Evolutionary conservation across 2,797 vertebrate species (phyloP), one percentile per base, ranked within the genome.

Genomic region (Acipenser transmontanus): DNA sequence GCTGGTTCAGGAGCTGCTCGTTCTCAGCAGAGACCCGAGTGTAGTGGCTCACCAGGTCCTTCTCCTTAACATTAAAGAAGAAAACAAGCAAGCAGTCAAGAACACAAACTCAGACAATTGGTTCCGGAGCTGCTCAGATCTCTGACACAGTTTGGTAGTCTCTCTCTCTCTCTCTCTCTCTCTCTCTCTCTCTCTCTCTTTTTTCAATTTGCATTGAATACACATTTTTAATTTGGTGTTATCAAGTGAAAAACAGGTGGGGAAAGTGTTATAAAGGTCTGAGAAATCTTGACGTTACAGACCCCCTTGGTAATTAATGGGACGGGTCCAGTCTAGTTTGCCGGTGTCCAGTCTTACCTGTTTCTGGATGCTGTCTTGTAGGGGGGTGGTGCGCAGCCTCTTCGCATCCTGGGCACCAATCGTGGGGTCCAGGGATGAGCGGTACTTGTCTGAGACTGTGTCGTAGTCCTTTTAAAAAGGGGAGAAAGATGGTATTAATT

Each of bases 391-490:
- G 4, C 82, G 77, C 67, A 78, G 78, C 63, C 79, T 91, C 70
- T 85, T 91, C 57, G 79, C 75, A 0, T 84, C 81, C 0, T 75
- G 67, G n/a, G 69, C 80, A 0, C 79, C 82, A 59, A 87, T 75
- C 10, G 82, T 68, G 0, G 82, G 78, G 49, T 89, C 84, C 73
- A 96, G 72, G 73, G 86, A 87, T 57, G 79, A 80, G 57, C 82
- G 77, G 80, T 95, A 98, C 63, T 89, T 89, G 49, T 90, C 87
- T 64, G 87, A 88, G 70, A 91, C 90, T 0, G 84, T 63, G 50
- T 93, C 91, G 49, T 98, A 96, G 61, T 92, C 91, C 97, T 99
- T 78, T 59, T 61, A 73, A 63, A 4, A 71, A 34, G 2, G 14
- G 48, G 63, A 62, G 67, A 72, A 61, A 56, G 71, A 61, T 3